phyloP scores from a whole-genome alignment of 2,888 invertebrate genomes.

The Chloroclystis v-ata region DNA sequence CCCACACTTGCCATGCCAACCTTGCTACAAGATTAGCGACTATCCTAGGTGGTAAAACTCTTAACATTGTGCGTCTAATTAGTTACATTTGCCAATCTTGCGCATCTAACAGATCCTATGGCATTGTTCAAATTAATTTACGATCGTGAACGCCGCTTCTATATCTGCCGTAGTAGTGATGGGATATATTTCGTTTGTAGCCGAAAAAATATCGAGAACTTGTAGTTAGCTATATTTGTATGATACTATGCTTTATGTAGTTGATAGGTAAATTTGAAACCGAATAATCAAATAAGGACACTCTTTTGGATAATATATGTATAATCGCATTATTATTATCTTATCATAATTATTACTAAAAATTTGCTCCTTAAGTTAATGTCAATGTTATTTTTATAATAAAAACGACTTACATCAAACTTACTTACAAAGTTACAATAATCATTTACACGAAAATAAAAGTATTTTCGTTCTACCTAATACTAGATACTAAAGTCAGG shows the following conservation, averaged over 20 bases:
- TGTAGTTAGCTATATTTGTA: not conserved
- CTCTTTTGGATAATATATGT: too few relatives aligned
- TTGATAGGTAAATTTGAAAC: too few relatives aligned
- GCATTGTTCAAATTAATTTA: conserved; percentile 48
- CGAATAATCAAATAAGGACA: too few relatives aligned
- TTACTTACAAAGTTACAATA: too few relatives aligned
- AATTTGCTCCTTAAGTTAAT: too few relatives aligned
- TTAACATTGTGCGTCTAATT: conserved; percentile 37
- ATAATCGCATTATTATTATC: too few relatives aligned
- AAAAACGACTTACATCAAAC: too few relatives aligned
- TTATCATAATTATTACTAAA: too few relatives aligned
- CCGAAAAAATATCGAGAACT: not conserved
- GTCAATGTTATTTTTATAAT: too few relatives aligned
- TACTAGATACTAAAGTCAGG: too few relatives aligned
- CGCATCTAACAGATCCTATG: conserved; percentile 36
- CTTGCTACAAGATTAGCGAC: conserved; percentile 7
- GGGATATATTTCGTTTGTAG: not conserved
- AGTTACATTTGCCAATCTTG: conserved; percentile 38
- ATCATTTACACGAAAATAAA: not conserved
- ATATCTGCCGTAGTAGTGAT: conserved; percentile 7
- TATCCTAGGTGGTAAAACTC: not conserved
- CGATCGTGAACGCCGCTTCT: conserved; percentile 34
- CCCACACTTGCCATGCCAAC: conserved; percentile 12
- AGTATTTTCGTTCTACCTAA: too few relatives aligned
- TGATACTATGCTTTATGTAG: too few relatives aligned